Percentiles rank a stretch among this genome's conserved stretches.
phyloP scores from a whole-genome alignment of 2,888 invertebrate genomes.

The Macaria liturata region DNA sequence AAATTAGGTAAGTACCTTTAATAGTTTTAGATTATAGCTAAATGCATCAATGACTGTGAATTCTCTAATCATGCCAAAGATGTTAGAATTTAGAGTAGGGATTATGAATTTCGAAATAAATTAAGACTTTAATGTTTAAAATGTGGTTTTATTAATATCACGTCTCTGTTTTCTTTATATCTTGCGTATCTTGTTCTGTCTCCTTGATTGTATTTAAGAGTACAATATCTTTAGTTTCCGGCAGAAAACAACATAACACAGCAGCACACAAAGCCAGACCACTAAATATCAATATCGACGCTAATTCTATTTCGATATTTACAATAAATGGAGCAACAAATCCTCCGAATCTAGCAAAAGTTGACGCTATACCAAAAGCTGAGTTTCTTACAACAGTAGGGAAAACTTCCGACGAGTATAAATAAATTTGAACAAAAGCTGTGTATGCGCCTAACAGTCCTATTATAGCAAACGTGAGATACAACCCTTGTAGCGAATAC shows the following conservation, averaged over 20 bases:
- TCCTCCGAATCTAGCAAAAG: conserved; percentile 87
- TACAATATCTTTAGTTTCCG: conserved; percentile 69
- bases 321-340: conserved; percentile 87
- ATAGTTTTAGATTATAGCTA: neutral
- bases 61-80: conserved; percentile 54
- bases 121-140: neutral
- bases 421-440: conserved; percentile 86
- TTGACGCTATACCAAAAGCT: conserved; percentile 89
- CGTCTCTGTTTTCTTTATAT: conserved; percentile 12
- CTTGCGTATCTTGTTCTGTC: conserved; percentile 43
- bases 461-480: conserved; percentile 88
- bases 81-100: neutral
- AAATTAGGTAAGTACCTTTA: neutral
- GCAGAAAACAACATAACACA: conserved; percentile 61
- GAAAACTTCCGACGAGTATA: conserved; percentile 91
- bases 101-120: neutral
- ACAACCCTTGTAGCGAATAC: conserved; percentile 49
- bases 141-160: neutral
- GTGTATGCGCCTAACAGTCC: conserved; percentile 90
- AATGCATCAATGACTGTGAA: conserved; percentile 43
- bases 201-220: conserved; percentile 67
- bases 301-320: conserved; percentile 72
- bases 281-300: conserved; percentile 66
- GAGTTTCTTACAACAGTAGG: conserved; percentile 91
- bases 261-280: conserved; percentile 59